Conservation (phyloP, 2,888 invertebrate genomes). For the Thereva nobilitata region DNA sequence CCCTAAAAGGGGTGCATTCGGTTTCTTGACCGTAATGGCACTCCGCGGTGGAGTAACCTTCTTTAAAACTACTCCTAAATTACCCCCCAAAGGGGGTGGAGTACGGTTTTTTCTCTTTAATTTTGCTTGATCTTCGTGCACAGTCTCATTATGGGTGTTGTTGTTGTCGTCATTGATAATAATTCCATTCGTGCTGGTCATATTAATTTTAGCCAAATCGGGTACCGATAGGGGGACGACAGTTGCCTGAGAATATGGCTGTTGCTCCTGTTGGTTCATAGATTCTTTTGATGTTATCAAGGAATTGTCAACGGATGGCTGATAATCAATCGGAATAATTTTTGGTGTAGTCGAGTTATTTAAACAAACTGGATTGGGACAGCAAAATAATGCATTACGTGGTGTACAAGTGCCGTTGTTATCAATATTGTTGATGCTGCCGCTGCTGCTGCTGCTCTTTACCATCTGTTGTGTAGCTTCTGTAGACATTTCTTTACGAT, state of each 20-base stretch:
- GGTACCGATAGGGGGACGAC: constrained; percentile 49
- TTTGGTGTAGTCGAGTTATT: constrained; percentile 43
- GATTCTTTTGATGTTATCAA: constrained; percentile 2
- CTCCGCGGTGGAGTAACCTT: constrained; percentile 53
- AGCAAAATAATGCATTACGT: constrained; percentile 54
- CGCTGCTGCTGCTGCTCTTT: constrained; percentile 32
- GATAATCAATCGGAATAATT: constrained; percentile 28
- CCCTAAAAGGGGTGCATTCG: constrained; percentile 54
- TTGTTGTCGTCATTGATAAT: constrained; percentile 44
- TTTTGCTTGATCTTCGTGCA: constrained; percentile 44
- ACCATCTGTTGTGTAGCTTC: constrained; percentile 15
- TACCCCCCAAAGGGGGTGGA: constrained; percentile 55
- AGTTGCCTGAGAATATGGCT: constrained; percentile 32
- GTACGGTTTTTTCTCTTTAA: constrained; percentile 49
- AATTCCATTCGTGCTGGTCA: constrained; percentile 44
- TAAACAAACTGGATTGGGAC: constrained; percentile 46
- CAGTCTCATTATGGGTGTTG: constrained; percentile 41
- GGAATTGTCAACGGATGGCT: constrained; percentile 3
- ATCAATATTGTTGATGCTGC: constrained; percentile 38
- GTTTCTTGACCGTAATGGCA: constrained; percentile 52
- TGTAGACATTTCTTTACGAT: constrained; percentile 21
- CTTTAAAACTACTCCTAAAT: constrained; percentile 54
- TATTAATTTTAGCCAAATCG: constrained; percentile 51
- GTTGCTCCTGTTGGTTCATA: constrained; percentile 16
- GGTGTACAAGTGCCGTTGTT: constrained; percentile 58